These are phyloP conservation scores for Drosophila merina DNA, from an alignment of 2,888 invertebrate species.

Conservation along the genomic window DNA sequence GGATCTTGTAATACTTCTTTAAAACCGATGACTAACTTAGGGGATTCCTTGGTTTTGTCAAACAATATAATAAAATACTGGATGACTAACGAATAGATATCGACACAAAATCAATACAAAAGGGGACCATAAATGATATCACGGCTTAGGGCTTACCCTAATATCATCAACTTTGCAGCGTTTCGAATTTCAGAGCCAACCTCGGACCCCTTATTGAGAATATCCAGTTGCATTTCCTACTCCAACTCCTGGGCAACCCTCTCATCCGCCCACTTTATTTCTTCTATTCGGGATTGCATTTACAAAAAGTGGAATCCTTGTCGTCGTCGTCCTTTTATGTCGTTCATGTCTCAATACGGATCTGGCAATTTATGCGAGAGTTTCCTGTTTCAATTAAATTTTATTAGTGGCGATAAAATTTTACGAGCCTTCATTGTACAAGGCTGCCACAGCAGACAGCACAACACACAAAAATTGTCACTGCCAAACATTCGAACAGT, in stretches of 20 bases:
- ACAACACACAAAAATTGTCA: conserved; percentile 55
- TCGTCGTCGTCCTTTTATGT: conserved; percentile 34
- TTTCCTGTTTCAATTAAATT: conserved; percentile 80
- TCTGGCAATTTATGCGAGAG: conserved; percentile 71
- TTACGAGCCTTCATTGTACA: conserved; percentile 70
- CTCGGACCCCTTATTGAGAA: conserved; percentile 51
- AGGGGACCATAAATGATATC: conserved; percentile 40
- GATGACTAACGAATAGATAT: conserved; percentile 19
- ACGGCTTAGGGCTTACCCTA: conserved; percentile 40
- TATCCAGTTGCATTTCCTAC: conserved; percentile 75
- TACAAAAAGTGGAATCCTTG: conserved; percentile 21
- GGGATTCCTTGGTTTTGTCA: conserved; percentile 20
- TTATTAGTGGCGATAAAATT: conserved; percentile 74
- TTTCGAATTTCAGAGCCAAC: conserved; percentile 37
- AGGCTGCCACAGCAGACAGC: conserved; percentile 5
- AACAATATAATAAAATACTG: conserved; percentile 13
- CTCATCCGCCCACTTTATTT: neutral
- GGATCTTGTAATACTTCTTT: too few species aligned
- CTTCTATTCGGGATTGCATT: conserved; percentile 30
- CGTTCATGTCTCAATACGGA: conserved; percentile 50
- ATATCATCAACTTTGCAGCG: conserved; percentile 39
- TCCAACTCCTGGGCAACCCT: too few species aligned
- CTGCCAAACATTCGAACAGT: conserved; percentile 40
- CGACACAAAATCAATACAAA: neutral
- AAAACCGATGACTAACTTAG: conserved; percentile 23